phyloP scores from a whole-genome alignment of 64 coral and sea anemone genomes.

The Dendrophyllia cribrosa region DNA sequence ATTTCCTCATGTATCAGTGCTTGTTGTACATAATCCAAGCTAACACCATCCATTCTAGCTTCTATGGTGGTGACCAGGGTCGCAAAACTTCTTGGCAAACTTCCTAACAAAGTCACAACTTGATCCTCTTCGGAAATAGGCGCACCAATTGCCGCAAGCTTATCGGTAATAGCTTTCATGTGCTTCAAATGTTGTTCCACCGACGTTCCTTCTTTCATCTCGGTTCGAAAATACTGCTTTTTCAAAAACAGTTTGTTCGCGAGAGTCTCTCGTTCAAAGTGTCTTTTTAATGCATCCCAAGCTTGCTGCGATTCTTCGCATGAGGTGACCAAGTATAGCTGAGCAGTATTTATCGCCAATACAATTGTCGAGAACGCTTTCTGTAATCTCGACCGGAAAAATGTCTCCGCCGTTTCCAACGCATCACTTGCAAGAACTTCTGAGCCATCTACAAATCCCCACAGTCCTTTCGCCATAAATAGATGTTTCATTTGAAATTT shows the following conservation, averaged over 20 bases:
- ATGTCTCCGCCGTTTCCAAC: no score
- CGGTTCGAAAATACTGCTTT: slow-evolving; percentile 55
- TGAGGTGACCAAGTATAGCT: no score
- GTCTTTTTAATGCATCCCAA: no score
- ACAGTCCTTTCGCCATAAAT: no score
- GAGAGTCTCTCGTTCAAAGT: no score
- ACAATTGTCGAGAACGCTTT: slow-evolving; percentile 23
- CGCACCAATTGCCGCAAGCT: slow-evolving; percentile 44
- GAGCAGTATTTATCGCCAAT: no score
- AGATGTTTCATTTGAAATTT: no score
- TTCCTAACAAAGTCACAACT: slow-evolving; percentile 56
- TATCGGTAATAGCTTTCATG: no score
- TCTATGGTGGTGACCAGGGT: slow-evolving; percentile 44
- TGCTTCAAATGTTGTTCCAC: slow-evolving; percentile 49
- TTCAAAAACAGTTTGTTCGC: no score
- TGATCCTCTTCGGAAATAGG: slow-evolving; percentile 58
- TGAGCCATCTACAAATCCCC: neutral
- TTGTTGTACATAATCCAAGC: slow-evolving; percentile 53
- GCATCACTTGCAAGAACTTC: neutral
- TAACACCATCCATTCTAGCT: no score
- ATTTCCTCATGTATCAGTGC: slow-evolving; percentile 48
- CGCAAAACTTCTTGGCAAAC: slow-evolving; percentile 12
- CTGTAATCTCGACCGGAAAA: neutral
- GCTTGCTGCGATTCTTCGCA: no score
- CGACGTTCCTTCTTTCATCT: slow-evolving; percentile 45